A percentile compares a stretch with the other conserved stretches of the same genome.
phyloP scores from a whole-genome alignment of 2,888 invertebrate species.

The Rambutsinella grinnellia region DNA sequence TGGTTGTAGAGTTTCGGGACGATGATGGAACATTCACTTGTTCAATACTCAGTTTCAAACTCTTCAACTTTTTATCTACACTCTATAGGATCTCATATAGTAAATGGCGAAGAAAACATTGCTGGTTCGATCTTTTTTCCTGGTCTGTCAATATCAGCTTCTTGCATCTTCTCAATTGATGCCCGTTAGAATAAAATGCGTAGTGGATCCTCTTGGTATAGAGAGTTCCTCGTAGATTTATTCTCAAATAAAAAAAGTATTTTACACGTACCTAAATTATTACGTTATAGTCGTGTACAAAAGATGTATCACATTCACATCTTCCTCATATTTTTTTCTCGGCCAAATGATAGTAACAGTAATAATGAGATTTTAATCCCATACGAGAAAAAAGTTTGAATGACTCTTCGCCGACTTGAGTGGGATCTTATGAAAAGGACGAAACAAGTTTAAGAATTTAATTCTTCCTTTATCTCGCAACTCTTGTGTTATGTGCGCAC shows the following conservation, averaged over 20 bases:
- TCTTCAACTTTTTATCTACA: not conserved
- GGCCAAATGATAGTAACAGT: not conserved
- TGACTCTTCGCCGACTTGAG: not conserved
- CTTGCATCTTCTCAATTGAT: not conserved
- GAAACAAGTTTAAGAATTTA: slow-evolving; percentile 27
- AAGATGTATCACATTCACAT: not conserved
- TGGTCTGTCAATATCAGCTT: not conserved
- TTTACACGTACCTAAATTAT: not conserved
- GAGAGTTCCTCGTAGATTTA: not conserved
- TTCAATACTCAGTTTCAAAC: not conserved
- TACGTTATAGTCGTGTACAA: not conserved
- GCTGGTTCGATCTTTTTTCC: not conserved
- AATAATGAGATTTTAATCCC: not conserved
- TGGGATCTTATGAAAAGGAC: not conserved
- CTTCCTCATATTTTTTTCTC: not conserved
- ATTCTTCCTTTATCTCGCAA: slow-evolving; percentile 1
- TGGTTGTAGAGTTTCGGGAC: not conserved
- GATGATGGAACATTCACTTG: not conserved
- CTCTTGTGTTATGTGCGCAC: not conserved
- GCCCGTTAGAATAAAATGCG: not conserved
- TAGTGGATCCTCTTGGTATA: not conserved
- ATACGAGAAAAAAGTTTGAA: not conserved
- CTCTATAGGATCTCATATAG: not conserved
- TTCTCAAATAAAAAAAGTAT: not conserved
- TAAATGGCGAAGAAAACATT: not conserved